These are phyloP conservation scores for Orbicella faveolata DNA, from an alignment of 64 coral and sea anemone species.

Conservation along the genomic window DNA sequence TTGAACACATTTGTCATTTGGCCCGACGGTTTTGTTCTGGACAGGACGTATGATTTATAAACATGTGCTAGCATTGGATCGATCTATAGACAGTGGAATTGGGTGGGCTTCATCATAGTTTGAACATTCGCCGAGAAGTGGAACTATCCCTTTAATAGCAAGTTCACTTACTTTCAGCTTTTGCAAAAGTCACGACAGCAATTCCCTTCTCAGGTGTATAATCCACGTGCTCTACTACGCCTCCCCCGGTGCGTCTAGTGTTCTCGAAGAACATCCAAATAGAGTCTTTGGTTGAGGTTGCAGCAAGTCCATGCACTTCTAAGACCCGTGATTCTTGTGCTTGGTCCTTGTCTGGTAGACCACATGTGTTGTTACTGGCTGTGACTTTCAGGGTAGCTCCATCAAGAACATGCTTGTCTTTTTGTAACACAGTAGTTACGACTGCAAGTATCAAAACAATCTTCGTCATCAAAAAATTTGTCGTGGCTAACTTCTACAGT, in stretches of 20 bases:
- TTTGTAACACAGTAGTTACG: background rate
- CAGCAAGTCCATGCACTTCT: constrained; percentile 15
- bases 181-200: background rate
- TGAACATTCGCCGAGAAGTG: too few relatives aligned
- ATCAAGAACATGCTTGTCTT: background rate
- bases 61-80: too few relatives aligned
- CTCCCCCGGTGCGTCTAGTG: constrained; percentile 26
- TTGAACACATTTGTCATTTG: too few relatives aligned
- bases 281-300: constrained; percentile 8
- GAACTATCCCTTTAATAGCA: too few relatives aligned
- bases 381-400: background rate
- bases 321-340: background rate
- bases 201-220: background rate
- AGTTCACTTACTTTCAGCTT: background rate
- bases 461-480: background rate
- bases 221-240: constrained; percentile 16
- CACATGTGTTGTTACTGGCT: background rate
- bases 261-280: constrained; percentile 37
- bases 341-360: background rate
- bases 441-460: background rate
- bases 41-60: too few relatives aligned
- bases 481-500: too few relatives aligned
- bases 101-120: too few relatives aligned
- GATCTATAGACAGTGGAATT: too few relatives aligned
- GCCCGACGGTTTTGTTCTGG: too few relatives aligned